Evolutionary conservation across 2,888 invertebrate genomes (phyloP), one percentile per base, ranked within the genome.

Genomic region (Habroteleia sp.): DNA sequence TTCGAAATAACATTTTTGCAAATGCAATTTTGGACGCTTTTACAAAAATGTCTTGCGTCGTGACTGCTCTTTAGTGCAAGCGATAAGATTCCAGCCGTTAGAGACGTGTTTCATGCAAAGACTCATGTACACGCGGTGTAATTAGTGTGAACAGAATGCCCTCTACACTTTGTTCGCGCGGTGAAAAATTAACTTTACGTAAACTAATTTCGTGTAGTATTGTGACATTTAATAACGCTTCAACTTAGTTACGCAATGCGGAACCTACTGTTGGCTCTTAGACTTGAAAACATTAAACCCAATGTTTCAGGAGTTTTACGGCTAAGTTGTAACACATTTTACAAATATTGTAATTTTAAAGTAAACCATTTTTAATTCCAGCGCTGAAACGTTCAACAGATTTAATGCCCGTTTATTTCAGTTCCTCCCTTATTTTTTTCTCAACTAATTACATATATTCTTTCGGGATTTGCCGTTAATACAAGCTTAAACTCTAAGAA

Each of bases 171-270:
- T 69, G 68, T 69, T 60, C 42, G 29, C 60, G 52, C 35, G 33
- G 60, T 69, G 37, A 71, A 62, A 71, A 71, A 52, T 62, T 52
- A 46, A 71, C 69, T 71, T 54, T 52, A 33, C 46, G 46, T 71
- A 71, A 71, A 71, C 71, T 71, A 62, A 71, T 71, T 62, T 63
- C 16, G 50, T 44, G 60, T 33, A 29, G 50, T 33, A 60, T 60
- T 56, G 60, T 44, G 52, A 69, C 52, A 63, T 54, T 46, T 54
- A 62, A 71, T 62, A 71, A 62, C 46, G 20, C 46, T 71, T 54
- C 31, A 52, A 56, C 44, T 62, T 50, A 23, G 60, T 52, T 69
- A 62, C 39, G 52, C 35, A 37, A 39, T 35, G 44, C 52, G 27
- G n/a, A 23, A 50, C 41, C 23, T 35, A 48, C 33, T 11, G 39